Evolutionary conservation across 37 sponge, comb jelly and placozoan genomes (phyloP), one percentile per base, ranked within the genome.

Genomic region (Agelas oroides): DNA sequence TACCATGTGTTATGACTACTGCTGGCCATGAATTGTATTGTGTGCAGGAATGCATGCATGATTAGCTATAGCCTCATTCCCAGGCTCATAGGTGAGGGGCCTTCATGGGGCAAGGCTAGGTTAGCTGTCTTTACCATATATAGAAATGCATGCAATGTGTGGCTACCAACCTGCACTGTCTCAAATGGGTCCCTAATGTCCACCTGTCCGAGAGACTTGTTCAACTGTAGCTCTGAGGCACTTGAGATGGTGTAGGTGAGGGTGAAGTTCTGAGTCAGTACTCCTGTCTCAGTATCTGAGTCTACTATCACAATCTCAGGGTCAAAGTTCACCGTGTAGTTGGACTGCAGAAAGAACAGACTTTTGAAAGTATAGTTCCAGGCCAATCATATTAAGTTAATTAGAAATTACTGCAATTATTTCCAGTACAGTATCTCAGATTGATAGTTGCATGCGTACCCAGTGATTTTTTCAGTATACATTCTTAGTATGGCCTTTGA

Each of bases 291-390:
- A 5, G 5, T 27, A 20, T 36, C 34, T 24, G 75, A 39, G 27
- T 65, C 84, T 8, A 66, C 65, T 17, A 75, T 38, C 12, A 74
- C 63, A 53, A 84, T 74, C 25, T 77, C 75, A 21, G 75, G 74
- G 55, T 35, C 40, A 28, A 83, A 59, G 33, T 69, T 69, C 46
- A 70, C 75, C 25, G 37, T 31, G 11, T 68, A 60, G n/a, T 58
- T 39, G 1, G 23, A 3, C 41, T 40, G 5, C n/a, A 62, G 32
- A 30, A 23, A 55, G 21, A 34, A 77, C 21, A 75, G 28, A n/a
- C n/a, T n/a, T n/a, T n/a, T n/a, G n/a, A n/a, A n/a, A n/a, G n/a
- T 65, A 65, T 59, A 46, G 56, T 21, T 80, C 81, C 39, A 20
- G 57, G 33, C 40, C 65, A 19, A 38, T 14, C 57, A 58, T 39